Evolutionary conservation across 2,888 invertebrate species (phyloP).

Genomic region (Lithophane ornitopus): DNA sequence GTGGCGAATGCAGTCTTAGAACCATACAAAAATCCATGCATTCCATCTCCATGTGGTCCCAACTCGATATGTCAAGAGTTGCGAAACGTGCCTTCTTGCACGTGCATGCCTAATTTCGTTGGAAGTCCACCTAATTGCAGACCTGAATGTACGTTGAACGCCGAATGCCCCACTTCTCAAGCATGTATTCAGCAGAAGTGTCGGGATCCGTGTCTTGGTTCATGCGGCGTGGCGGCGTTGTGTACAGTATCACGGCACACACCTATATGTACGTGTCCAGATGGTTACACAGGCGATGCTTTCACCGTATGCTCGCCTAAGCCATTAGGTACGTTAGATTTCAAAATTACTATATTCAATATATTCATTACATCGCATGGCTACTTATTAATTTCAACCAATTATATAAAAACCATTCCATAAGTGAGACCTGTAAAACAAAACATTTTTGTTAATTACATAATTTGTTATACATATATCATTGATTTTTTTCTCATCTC

Average conservation of each 20-base stretch:
- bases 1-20: constrained; percentile 85
- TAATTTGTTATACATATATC: not conserved
- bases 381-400: not conserved
- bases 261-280: constrained; percentile 93
- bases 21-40: constrained; percentile 89
- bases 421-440: not conserved
- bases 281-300: constrained; percentile 93
- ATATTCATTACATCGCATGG: not conserved
- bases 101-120: constrained; percentile 91
- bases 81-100: constrained; percentile 91
- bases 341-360: not conserved
- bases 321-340: constrained; percentile 77
- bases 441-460: not conserved
- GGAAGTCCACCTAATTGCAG: constrained; percentile 92
- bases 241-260: constrained; percentile 93
- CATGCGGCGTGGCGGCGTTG: constrained; percentile 92
- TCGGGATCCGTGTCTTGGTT: constrained; percentile 93
- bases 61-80: constrained; percentile 92
- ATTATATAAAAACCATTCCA: not conserved
- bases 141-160: constrained; percentile 93
- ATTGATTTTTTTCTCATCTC: constrained; percentile 17
- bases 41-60: constrained; percentile 93
- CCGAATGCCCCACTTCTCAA: constrained; percentile 92
- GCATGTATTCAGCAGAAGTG: constrained; percentile 94
- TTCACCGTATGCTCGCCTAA: constrained; percentile 89